Evolutionary conservation across 2,888 invertebrate species (phyloP).

Genomic region (Bellardia pandia): DNA sequence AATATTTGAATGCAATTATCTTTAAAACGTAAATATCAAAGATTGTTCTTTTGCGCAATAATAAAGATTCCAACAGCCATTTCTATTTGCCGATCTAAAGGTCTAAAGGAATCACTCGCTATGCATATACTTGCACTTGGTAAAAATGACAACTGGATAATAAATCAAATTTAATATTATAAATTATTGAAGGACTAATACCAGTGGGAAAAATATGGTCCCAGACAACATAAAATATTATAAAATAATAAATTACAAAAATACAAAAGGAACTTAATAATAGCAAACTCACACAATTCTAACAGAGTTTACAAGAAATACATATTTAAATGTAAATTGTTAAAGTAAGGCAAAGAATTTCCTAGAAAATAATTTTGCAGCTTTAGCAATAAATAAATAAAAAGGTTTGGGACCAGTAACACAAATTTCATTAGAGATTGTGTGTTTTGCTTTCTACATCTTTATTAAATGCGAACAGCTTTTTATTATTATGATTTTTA

Average conservation of each 20-base stretch:
- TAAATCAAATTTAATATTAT: slow-evolving; percentile 54
- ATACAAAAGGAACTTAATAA: neutral
- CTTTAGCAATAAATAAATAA: neutral
- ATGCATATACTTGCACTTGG: neutral
- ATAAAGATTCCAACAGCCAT: too few species aligned
- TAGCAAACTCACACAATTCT: neutral
- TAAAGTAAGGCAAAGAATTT: neutral
- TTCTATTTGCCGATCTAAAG: too few species aligned
- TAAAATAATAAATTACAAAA: slow-evolving; percentile 16
- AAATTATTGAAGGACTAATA: slow-evolving; percentile 51
- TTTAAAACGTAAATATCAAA: too few species aligned
- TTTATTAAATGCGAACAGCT: neutral
- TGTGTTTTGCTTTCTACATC: neutral
- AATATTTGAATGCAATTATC: too few species aligned
- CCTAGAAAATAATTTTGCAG: neutral
- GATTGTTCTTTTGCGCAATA: too few species aligned
- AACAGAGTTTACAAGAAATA: neutral
- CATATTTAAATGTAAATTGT: slow-evolving; percentile 1
- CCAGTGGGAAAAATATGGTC: slow-evolving; percentile 8
- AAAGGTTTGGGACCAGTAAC: neutral
- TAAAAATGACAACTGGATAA: slow-evolving; percentile 40
- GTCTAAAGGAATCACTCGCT: too few species aligned
- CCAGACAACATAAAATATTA: slow-evolving; percentile 45
- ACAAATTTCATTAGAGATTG: neutral
- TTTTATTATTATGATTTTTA: neutral